A percentile compares a stretch with the other conserved stretches of the same genome.
Evolutionary conservation across 2,113 vertebrate genomes (phyloP).

Genomic region (Sinocyclocheilus anshuiensis): DNA sequence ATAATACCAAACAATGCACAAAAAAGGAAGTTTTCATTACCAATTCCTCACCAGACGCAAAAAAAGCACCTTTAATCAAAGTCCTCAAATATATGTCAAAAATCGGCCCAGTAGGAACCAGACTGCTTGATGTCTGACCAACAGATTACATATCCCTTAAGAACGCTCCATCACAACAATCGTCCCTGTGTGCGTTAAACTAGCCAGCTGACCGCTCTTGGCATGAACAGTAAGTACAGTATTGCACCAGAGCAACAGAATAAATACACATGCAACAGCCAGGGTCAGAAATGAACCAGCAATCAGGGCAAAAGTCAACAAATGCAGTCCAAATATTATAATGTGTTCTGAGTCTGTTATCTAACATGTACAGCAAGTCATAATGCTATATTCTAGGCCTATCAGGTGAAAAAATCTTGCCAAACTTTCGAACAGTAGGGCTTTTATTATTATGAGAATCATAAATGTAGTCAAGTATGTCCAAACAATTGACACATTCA

Average conservation of each 20-base stretch:
- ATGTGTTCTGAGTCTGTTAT: not conserved
- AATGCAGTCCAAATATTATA: not conserved
- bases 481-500: too few species aligned
- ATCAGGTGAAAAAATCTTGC: not conserved
- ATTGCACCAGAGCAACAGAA: not conserved
- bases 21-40: not conserved
- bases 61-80: not conserved
- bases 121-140: slow-evolving; percentile 8
- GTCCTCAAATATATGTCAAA: slow-evolving; percentile 5
- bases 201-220: slow-evolving; percentile 19
- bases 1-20: too few species aligned
- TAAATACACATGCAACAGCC: not conserved
- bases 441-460: not conserved
- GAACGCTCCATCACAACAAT: slow-evolving; percentile 11
- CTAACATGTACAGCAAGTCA: not conserved
- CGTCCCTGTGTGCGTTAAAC: not conserved
- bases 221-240: not conserved
- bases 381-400: not conserved
- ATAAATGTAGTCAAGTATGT: not conserved
- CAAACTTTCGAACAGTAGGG: not conserved
- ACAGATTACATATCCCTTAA: slow-evolving; percentile 27
- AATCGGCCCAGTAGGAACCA: not conserved
- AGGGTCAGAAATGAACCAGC: not conserved
- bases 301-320: not conserved
- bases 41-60: not conserved